A percentile compares a stretch with the other conserved stretches of the same genome.
phyloP scores from a whole-genome alignment of 1,140 invertebrate genomes.

The Hylyphantes graminicola region DNA sequence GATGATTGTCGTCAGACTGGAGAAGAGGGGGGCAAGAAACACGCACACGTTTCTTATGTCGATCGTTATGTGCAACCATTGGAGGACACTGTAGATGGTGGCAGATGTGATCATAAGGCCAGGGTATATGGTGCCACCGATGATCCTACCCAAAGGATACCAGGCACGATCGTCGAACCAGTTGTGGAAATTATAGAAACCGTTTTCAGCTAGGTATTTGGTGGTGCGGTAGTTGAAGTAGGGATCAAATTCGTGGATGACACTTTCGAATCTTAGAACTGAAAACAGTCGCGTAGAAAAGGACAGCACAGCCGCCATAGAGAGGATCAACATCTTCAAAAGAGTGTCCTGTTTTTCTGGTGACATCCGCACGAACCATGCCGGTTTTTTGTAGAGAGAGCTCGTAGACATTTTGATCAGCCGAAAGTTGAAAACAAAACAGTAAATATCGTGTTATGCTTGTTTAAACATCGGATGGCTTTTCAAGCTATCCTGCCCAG shows the following conservation, averaged over 20 bases:
- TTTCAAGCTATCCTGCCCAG: too few species aligned
- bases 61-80: slow-evolving; percentile 92
- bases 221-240: slow-evolving; percentile 99
- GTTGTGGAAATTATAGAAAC: slow-evolving; percentile 98
- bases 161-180: slow-evolving; percentile 99
- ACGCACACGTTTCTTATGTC: slow-evolving; percentile 98
- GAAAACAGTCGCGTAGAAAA: slow-evolving; percentile 96
- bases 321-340: slow-evolving; percentile 89
- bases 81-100: slow-evolving; percentile 87
- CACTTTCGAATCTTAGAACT: slow-evolving; percentile 96
- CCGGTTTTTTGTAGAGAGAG: slow-evolving; percentile 46
- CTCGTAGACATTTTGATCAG: slow-evolving; percentile 6
- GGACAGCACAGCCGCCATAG: slow-evolving; percentile 90
- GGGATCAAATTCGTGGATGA: slow-evolving; percentile 99
- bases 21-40: slow-evolving; percentile 96
- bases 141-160: slow-evolving; percentile 97
- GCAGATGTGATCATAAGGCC: slow-evolving; percentile 97
- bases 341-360: slow-evolving; percentile 94
- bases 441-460: not conserved
- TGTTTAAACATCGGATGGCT: not conserved
- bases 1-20: slow-evolving; percentile 93
- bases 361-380: slow-evolving; percentile 70
- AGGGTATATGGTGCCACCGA: slow-evolving; percentile 97
- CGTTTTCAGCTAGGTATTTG: slow-evolving; percentile 92
- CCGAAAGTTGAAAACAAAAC: not conserved